phyloP scores from a whole-genome alignment of 2,888 invertebrate genomes.

The Patella pellucida region DNA sequence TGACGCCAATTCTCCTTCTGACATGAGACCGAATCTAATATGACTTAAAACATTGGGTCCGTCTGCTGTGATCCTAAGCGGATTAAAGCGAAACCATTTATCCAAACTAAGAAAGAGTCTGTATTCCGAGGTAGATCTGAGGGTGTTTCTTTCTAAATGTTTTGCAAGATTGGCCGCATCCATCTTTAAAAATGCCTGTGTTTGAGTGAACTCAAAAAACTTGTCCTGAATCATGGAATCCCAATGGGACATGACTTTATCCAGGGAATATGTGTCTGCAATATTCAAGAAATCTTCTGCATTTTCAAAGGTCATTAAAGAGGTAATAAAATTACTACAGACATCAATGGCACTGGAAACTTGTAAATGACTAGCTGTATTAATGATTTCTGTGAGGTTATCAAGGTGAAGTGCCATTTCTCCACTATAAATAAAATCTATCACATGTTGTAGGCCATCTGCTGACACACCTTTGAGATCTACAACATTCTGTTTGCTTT shows the following conservation, averaged over 20 bases:
- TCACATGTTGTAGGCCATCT: conserved; percentile 51
- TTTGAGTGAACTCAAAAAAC: conserved; percentile 64
- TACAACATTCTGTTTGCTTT: conserved; percentile 67
- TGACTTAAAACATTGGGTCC: conserved; percentile 52
- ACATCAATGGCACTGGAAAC: conserved; percentile 67
- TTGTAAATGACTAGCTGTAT: conserved; percentile 66
- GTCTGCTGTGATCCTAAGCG: conserved; percentile 46
- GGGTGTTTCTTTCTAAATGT: conserved; percentile 56
- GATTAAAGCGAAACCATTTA: conserved; percentile 61
- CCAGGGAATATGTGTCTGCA: conserved; percentile 66
- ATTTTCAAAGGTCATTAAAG: conserved; percentile 66
- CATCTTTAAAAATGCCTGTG: conserved; percentile 62
- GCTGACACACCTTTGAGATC: conserved; percentile 64
- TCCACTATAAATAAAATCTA: conserved; percentile 69
- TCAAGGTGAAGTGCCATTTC: conserved; percentile 63
- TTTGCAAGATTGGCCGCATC: conserved; percentile 51
- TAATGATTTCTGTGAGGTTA: conserved; percentile 66
- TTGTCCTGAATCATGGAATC: conserved; percentile 63
- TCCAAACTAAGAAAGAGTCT: conserved; percentile 60
- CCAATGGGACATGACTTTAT: conserved; percentile 61
- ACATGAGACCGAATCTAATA: conserved; percentile 66
- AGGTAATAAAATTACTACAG: conserved; percentile 68
- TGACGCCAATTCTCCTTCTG: conserved; percentile 58
- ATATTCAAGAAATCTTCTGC: conserved; percentile 66
- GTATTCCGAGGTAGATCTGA: conserved; percentile 60